These are phyloP conservation scores for Limonius californicus DNA, from an alignment of 1,140 invertebrate species.

Conservation along the genomic window DNA sequence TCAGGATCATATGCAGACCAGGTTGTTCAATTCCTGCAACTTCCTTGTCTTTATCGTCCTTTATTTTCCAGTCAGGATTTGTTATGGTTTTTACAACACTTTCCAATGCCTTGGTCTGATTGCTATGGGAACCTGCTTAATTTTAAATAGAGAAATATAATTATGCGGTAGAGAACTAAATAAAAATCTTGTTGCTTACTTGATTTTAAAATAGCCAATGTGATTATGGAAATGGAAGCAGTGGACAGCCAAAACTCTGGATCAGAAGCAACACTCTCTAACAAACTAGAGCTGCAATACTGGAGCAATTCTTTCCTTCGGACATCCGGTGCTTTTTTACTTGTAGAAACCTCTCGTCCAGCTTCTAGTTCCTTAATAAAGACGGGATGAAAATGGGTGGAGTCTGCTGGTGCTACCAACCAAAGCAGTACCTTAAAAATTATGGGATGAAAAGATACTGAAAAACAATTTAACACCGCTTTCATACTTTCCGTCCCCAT, in stretches of 20 bases:
- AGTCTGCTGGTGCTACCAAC: constrained; percentile 75
- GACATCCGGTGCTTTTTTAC: constrained; percentile 74
- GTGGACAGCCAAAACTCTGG: constrained; percentile 64
- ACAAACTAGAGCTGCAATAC: constrained; percentile 59
- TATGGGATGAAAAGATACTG: too few species aligned
- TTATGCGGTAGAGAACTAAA: too few species aligned
- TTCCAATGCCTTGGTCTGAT: constrained; percentile 25
- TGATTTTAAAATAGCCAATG: constrained; percentile 65
- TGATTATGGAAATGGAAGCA: constrained; percentile 65
- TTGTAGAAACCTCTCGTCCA: constrained; percentile 66
- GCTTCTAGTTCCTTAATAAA: constrained; percentile 66
- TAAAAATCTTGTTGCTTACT: constrained; percentile 38
- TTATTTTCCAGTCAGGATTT: constrained; percentile 46
- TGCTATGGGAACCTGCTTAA: too few species aligned
- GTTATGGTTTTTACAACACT: constrained; percentile 50
- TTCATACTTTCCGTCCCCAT: constrained; percentile 63
- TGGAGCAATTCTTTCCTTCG: constrained; percentile 71
- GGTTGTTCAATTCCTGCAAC: constrained; percentile 69
- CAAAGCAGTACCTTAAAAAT: constrained; percentile 59
- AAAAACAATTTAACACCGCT: background rate
- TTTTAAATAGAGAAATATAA: too few species aligned
- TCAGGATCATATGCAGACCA: constrained; percentile 74
- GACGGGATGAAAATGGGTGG: constrained; percentile 68
- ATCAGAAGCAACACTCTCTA: constrained; percentile 60
- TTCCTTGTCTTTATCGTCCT: constrained; percentile 49